Evolutionary conservation across 2,888 invertebrate genomes (phyloP).

Genomic region (Ectobius pallidus): DNA sequence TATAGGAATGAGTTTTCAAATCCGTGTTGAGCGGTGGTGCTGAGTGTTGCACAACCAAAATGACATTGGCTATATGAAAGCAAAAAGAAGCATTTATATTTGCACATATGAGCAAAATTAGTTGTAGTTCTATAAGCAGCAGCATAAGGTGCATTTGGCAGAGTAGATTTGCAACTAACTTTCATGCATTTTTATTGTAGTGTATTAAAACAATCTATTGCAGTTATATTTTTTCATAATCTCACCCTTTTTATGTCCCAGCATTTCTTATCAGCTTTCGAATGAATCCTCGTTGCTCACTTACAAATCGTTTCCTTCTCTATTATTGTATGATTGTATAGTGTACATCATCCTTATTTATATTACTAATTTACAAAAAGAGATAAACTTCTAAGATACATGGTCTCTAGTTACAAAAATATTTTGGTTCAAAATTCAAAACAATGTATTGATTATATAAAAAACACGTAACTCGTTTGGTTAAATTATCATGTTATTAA

Average conservation of each 20-base stretch:
- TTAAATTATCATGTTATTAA: too few species aligned
- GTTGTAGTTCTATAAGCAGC: conserved; percentile 1
- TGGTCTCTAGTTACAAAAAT: too few species aligned
- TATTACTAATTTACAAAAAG: too few species aligned
- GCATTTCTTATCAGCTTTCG: conserved; percentile 21
- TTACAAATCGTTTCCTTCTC: conserved; percentile 5
- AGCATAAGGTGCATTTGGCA: not conserved
- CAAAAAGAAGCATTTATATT: conserved; percentile 4
- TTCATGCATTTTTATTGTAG: conserved; percentile 24
- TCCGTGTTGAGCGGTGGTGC: not conserved
- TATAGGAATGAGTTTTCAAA: too few species aligned
- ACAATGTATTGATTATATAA: too few species aligned
- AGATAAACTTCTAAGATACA: too few species aligned
- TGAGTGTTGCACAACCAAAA: conserved; percentile 23
- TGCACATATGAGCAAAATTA: conserved; percentile 3
- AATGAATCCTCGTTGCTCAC: conserved; percentile 21
- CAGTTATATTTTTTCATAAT: conserved; percentile 27
- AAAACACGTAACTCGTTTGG: too few species aligned
- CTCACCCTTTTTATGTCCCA: conserved; percentile 28
- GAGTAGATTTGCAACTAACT: conserved; percentile 5
- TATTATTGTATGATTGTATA: too few species aligned
- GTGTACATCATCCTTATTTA: too few species aligned
- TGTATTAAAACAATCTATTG: conserved; percentile 19
- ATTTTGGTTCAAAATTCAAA: too few species aligned
- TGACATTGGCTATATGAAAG: not conserved